These are phyloP conservation scores for Limnothrissa miodon DNA, from an alignment of 2,113 vertebrate genomes.

Conservation along the genomic window DNA sequence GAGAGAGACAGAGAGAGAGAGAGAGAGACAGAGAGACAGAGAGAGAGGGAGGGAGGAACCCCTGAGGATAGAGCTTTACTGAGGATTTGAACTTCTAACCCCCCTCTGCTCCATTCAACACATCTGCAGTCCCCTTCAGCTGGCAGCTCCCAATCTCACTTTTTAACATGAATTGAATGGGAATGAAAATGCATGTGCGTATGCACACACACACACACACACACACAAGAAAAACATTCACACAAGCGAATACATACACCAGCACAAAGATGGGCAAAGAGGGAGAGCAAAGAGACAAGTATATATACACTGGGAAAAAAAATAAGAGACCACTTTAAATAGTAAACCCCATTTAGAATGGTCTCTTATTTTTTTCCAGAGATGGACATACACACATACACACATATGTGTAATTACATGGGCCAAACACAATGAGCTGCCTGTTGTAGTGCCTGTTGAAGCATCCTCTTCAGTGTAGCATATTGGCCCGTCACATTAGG, in stretches of 20 bases:
- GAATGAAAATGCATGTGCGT: neutral
- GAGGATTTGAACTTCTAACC: neutral
- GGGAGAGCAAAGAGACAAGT: neutral
- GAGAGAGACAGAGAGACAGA: no score
- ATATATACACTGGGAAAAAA: no score
- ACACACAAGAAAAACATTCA: slow-evolving; percentile 1
- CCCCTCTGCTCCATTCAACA: neutral
- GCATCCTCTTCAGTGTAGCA: neutral
- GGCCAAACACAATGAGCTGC: neutral
- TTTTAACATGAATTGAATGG: neutral
- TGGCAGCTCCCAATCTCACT: neutral
- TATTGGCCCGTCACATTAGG: neutral
- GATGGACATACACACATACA: neutral
- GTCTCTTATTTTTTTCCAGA: no score
- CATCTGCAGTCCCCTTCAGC: neutral
- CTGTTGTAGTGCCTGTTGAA: neutral
- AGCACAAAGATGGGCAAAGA: neutral
- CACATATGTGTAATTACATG: neutral
- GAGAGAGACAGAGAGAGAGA: no score
- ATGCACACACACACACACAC: neutral
- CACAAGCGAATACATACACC: neutral
- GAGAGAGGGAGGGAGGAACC: neutral
- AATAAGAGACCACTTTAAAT: no score
- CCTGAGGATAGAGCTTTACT: slow-evolving; percentile 22
- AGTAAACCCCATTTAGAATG: no score